Conservation (phyloP, 2,888 invertebrate genomes). For the Tipula lateralis region DNA sequence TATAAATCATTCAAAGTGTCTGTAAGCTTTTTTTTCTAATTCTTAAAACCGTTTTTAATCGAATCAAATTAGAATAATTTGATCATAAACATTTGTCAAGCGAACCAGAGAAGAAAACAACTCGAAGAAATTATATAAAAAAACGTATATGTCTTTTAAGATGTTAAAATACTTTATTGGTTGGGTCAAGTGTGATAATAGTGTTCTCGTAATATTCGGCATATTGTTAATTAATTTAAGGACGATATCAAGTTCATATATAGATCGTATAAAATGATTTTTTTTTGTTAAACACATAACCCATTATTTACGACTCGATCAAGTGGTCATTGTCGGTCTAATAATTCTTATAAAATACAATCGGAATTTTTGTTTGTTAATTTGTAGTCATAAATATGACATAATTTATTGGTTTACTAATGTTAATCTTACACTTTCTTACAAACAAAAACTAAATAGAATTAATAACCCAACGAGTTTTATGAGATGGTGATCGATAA, state of each 20-base stretch:
- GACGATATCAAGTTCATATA: not conserved
- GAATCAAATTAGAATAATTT: not conserved
- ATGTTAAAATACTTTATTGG: not conserved
- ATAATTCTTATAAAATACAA: not conserved
- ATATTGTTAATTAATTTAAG: not conserved
- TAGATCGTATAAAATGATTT: not conserved
- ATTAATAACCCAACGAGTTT: not conserved
- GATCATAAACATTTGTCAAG: not conserved
- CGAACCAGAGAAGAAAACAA: not conserved
- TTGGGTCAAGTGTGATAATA: not conserved
- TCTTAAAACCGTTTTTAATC: conserved; percentile 19
- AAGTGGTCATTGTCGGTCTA: not conserved
- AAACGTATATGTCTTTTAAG: not conserved
- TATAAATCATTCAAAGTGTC: conserved; percentile 1
- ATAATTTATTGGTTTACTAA: not conserved
- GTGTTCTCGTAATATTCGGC: not conserved
- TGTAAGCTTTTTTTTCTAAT: not conserved
- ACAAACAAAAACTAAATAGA: not conserved
- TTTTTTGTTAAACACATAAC: not conserved
- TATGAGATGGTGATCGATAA: conserved; percentile 1
- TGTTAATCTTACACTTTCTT: not conserved
- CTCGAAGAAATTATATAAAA: not conserved
- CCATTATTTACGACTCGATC: not conserved
- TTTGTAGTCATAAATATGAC: not conserved
- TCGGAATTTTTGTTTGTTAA: not conserved